Evolutionary conservation across 2,797 vertebrate species (phyloP).

Genomic region (Ataeniobius toweri): DNA sequence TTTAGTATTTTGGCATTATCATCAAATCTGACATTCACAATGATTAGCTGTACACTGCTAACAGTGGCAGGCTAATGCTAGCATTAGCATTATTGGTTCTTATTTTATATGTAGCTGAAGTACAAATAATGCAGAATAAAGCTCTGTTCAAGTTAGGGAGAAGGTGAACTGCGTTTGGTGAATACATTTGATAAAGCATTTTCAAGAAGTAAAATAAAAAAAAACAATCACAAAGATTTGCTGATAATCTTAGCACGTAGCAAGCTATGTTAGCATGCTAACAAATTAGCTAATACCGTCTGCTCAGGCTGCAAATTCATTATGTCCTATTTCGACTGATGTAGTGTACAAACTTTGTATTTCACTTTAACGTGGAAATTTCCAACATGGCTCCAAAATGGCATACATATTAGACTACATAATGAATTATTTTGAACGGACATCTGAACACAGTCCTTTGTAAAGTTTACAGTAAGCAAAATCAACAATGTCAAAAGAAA

Average conservation of each 20-base stretch:
- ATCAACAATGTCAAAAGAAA: background rate
- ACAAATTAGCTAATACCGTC: background rate
- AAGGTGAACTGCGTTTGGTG: background rate
- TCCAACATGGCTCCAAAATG: background rate
- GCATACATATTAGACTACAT: background rate
- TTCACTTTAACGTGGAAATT: background rate
- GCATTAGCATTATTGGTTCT: background rate
- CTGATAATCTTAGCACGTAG: background rate
- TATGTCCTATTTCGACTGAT: background rate
- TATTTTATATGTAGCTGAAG: background rate
- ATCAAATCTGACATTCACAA: background rate
- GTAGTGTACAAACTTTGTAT: background rate
- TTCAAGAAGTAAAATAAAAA: background rate
- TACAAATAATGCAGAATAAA: background rate
- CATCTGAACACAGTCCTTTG: background rate
- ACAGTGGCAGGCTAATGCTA: background rate
- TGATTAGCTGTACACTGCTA: background rate
- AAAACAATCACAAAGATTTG: background rate
- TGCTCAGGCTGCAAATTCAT: background rate
- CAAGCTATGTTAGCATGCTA: background rate
- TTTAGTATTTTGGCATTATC: background rate
- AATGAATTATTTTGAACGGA: background rate
- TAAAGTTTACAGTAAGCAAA: background rate
- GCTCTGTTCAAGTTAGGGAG: background rate
- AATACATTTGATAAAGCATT: background rate